Conservation (phyloP, 2,888 invertebrate genomes). For the Beris morrisii region DNA sequence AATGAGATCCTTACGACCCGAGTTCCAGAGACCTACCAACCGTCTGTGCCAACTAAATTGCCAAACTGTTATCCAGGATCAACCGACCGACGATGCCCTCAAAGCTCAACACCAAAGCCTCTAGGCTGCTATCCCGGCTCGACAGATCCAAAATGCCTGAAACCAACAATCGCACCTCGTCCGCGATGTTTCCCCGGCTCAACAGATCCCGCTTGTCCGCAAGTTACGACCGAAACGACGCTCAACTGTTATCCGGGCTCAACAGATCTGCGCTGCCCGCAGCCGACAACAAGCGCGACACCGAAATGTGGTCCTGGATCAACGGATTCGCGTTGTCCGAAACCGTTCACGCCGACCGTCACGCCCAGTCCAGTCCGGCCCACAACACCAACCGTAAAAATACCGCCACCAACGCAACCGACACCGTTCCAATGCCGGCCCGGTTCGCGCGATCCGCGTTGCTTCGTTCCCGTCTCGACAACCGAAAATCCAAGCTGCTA, state of each 20-base stretch:
- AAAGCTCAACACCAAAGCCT: slow-evolving; percentile 49
- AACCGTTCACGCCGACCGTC: slow-evolving; percentile 44
- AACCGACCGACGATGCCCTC: slow-evolving; percentile 48
- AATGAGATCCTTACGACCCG: slow-evolving; percentile 38
- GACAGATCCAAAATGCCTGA: slow-evolving; percentile 49
- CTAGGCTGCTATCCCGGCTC: slow-evolving; percentile 48
- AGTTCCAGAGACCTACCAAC: slow-evolving; percentile 38
- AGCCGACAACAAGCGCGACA: slow-evolving; percentile 31
- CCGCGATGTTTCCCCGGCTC: slow-evolving; percentile 48
- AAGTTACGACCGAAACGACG: slow-evolving; percentile 42
- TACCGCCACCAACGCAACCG: slow-evolving; percentile 45
- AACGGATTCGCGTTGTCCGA: slow-evolving; percentile 45
- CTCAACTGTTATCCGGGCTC: slow-evolving; percentile 48
- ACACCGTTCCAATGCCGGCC: slow-evolving; percentile 44
- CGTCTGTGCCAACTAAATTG: slow-evolving; percentile 38
- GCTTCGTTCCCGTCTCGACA: slow-evolving; percentile 33
- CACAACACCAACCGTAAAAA: slow-evolving; percentile 48
- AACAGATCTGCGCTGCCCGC: slow-evolving; percentile 42
- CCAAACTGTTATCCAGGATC: slow-evolving; percentile 47
- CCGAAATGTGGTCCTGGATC: slow-evolving; percentile 49
- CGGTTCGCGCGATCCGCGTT: slow-evolving; percentile 47
- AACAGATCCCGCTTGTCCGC: slow-evolving; percentile 47
- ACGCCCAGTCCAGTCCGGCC: slow-evolving; percentile 47
- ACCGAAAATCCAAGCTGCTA: slow-evolving; percentile 39
- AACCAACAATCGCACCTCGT: slow-evolving; percentile 42